Conservation (phyloP, 53 echinoderm and acorn worm species). For the Holothuria leucospilota region DNA sequence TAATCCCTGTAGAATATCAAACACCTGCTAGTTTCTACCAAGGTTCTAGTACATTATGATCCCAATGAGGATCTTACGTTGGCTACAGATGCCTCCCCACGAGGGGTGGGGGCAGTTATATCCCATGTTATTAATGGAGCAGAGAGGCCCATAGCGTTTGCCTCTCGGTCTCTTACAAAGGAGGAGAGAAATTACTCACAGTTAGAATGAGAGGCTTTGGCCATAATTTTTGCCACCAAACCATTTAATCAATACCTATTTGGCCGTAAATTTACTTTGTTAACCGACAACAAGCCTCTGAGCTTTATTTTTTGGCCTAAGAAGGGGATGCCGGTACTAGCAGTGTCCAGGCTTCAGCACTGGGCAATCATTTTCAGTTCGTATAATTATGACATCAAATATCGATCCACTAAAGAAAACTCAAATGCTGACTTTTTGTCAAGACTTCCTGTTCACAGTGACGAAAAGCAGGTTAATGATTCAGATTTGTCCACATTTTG, state of each 20-base stretch:
- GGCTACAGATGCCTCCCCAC: slow-evolving; percentile 31
- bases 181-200: slow-evolving; percentile 38
- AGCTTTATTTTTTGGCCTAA: slow-evolving; percentile 12
- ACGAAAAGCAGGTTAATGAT: not conserved
- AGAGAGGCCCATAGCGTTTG: slow-evolving; percentile 49
- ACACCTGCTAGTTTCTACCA: not conserved
- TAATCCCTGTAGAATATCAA: slow-evolving; percentile 2
- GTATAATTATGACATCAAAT: slow-evolving; percentile 31
- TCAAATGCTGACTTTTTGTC: slow-evolving; percentile 32
- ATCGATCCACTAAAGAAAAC: slow-evolving; percentile 25
- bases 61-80: not conserved
- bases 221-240: not conserved
- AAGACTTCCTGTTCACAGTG: too few species aligned
- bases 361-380: slow-evolving; percentile 25
- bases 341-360: slow-evolving; percentile 18
- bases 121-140: slow-evolving; percentile 11
- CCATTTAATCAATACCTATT: slow-evolving; percentile 11
- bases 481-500: slow-evolving; percentile 40
- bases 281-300: slow-evolving; percentile 41
- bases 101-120: slow-evolving; percentile 3
- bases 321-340: slow-evolving; percentile 17
- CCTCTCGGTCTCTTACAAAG: slow-evolving; percentile 23
- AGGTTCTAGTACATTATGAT: slow-evolving; percentile 40
- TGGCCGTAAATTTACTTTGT: slow-evolving; percentile 11
- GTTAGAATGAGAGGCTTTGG: slow-evolving; percentile 14